Conservation (phyloP, 1,140 invertebrate species). For the Hycleus phaleratus region DNA sequence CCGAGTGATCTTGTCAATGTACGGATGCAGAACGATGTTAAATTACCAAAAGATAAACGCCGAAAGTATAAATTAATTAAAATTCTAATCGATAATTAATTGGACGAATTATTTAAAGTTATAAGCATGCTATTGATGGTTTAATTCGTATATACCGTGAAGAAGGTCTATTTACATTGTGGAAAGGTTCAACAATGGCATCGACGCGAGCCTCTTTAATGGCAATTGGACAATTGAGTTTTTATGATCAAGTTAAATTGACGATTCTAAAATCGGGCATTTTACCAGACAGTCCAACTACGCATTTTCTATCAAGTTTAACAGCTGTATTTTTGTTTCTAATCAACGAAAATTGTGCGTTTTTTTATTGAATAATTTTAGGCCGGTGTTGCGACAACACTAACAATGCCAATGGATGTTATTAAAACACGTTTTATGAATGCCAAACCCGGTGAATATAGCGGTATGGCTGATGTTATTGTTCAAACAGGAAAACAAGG, state of each 20-base stretch:
- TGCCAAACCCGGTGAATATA: slow-evolving; percentile 82
- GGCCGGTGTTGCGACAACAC: slow-evolving; percentile 83
- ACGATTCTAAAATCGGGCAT: slow-evolving; percentile 62
- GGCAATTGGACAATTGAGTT: slow-evolving; percentile 93
- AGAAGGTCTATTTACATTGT: slow-evolving; percentile 77
- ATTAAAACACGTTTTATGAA: slow-evolving; percentile 92
- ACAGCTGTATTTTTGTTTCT: slow-evolving; percentile 56
- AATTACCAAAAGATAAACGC: slow-evolving; percentile 76
- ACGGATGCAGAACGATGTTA: slow-evolving; percentile 99
- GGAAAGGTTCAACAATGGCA: slow-evolving; percentile 86
- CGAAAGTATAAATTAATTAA: slow-evolving; percentile 65
- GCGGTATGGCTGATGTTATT: slow-evolving; percentile 61
- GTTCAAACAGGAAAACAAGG: slow-evolving; percentile 79
- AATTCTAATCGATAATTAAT: no score
- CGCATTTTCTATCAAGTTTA: slow-evolving; percentile 85
- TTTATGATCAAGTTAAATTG: slow-evolving; percentile 93
- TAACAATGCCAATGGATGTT: slow-evolving; percentile 95
- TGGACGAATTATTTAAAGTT: slow-evolving; percentile 52
- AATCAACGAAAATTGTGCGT: not conserved
- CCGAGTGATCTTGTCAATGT: slow-evolving; percentile 98
- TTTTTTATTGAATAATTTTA: slow-evolving; percentile 3
- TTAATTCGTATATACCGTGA: slow-evolving; percentile 69
- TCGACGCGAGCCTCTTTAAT: slow-evolving; percentile 86
- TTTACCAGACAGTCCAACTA: slow-evolving; percentile 78
- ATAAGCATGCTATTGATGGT: slow-evolving; percentile 95